Evolutionary conservation across 2,113 vertebrate species (phyloP).

Genomic region (Sphaerodactylus townsendi): DNA sequence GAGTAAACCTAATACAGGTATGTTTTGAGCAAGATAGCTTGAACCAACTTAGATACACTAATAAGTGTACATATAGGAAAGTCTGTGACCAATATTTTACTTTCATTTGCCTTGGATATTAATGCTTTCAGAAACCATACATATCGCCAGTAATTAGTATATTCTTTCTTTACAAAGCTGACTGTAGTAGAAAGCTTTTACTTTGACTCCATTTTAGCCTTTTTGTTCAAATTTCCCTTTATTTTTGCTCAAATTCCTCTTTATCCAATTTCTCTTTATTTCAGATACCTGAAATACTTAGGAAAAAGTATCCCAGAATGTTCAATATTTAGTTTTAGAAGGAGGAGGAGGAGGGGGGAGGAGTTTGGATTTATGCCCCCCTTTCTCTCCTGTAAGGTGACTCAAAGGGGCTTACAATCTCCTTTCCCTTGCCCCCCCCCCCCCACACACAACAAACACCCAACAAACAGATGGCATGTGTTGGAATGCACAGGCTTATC

Average conservation of each 20-base stretch:
- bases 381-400: too few species aligned
- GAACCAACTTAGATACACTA: too few species aligned
- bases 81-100: not conserved
- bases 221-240: not conserved
- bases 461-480: too few species aligned
- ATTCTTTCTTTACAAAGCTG: not conserved
- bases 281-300: not conserved
- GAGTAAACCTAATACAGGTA: not conserved
- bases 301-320: not conserved
- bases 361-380: too few species aligned
- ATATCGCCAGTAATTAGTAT: not conserved
- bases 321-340: not conserved
- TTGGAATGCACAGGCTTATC: too few species aligned
- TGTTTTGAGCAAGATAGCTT: not conserved
- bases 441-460: too few species aligned
- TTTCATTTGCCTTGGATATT: not conserved
- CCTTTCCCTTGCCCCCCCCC: too few species aligned
- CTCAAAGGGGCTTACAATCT: too few species aligned
- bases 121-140: not conserved
- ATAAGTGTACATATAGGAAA: not conserved
- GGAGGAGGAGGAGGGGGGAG: too few species aligned
- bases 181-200: not conserved
- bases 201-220: not conserved
- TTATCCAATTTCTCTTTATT: not conserved
- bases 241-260: not conserved